These are phyloP conservation scores for Penaeus vannamei DNA, from an alignment of 1,140 invertebrate genomes.

Conservation along the genomic window DNA sequence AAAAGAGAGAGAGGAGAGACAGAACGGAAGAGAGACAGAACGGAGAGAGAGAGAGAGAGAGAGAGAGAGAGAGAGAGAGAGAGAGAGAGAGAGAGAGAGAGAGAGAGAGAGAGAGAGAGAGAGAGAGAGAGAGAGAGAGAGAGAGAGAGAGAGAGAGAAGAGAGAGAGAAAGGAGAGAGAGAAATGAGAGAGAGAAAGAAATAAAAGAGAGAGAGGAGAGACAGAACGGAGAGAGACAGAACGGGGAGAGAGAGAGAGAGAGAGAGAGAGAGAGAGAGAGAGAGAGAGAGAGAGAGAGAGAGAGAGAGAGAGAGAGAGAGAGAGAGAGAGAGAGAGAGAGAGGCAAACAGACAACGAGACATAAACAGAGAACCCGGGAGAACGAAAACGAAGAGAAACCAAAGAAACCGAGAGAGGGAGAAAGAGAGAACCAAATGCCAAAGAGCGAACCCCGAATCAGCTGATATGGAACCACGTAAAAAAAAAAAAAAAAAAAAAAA, in stretches of 20 bases:
- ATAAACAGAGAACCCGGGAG: too few relatives aligned
- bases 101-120: conserved; percentile 64
- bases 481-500: too few relatives aligned
- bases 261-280: conserved; percentile 49
- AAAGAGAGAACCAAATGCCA: neutral
- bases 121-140: conserved; percentile 54
- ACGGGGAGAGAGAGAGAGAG: conserved; percentile 47
- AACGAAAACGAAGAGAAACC: too few relatives aligned
- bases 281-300: neutral
- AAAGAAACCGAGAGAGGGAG: neutral
- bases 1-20: neutral
- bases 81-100: conserved; percentile 39
- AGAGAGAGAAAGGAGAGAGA: conserved; percentile 4
- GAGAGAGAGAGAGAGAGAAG: conserved; percentile 20
- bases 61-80: conserved; percentile 52
- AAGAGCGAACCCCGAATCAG: too few relatives aligned
- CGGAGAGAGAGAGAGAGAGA: conserved; percentile 5
- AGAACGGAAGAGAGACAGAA: too few relatives aligned
- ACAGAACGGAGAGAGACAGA: conserved; percentile 55
- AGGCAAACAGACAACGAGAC: neutral
- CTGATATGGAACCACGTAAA: too few relatives aligned
- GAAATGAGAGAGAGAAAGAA: neutral
- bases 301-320: neutral
- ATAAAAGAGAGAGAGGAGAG: neutral
- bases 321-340: neutral